A percentile compares a stretch with the other conserved stretches of the same genome.
These are phyloP conservation scores for Phaenicophaeus curvirostris DNA, from an alignment of 2,797 vertebrate species.

Conservation along the genomic window DNA sequence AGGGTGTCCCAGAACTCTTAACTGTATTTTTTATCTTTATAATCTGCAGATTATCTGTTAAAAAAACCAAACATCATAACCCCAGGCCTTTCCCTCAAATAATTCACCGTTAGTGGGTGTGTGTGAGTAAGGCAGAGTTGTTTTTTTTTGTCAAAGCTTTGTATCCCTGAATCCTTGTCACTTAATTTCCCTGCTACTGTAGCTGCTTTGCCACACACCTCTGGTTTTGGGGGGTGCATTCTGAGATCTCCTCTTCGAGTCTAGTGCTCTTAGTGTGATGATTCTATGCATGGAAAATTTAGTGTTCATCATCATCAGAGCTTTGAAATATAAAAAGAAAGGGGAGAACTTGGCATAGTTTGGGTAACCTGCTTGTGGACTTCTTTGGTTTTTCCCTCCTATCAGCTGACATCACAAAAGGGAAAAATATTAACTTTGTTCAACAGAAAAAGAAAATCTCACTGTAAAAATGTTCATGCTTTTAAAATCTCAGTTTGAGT, in stretches of 20 bases:
- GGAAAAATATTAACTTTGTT: not conserved
- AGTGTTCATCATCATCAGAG: not conserved
- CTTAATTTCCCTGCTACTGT: not conserved
- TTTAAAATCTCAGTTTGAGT: not conserved
- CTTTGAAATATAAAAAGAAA: not conserved
- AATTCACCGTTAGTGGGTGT: not conserved
- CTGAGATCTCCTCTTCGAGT: not conserved
- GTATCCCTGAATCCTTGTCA: not conserved
- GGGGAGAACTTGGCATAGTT: rapidly evolving
- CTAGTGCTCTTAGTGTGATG: not conserved
- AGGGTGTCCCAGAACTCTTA: not conserved
- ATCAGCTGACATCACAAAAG: not conserved
- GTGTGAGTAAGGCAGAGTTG: not conserved
- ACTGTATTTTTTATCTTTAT: not conserved
- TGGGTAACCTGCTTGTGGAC: not conserved
- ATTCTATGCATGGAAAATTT: rapidly evolving
- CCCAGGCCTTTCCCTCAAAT: not conserved
- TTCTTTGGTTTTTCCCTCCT: not conserved
- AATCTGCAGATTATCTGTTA: not conserved
- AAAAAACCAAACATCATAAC: not conserved
- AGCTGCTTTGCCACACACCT: not conserved
- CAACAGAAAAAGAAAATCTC: not conserved
- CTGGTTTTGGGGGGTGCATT: not conserved
- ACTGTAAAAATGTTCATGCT: not conserved
- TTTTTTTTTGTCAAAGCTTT: not conserved